These are phyloP conservation scores for Napeogenes inachia DNA, from an alignment of 2,888 invertebrate genomes.

Conservation along the genomic window DNA sequence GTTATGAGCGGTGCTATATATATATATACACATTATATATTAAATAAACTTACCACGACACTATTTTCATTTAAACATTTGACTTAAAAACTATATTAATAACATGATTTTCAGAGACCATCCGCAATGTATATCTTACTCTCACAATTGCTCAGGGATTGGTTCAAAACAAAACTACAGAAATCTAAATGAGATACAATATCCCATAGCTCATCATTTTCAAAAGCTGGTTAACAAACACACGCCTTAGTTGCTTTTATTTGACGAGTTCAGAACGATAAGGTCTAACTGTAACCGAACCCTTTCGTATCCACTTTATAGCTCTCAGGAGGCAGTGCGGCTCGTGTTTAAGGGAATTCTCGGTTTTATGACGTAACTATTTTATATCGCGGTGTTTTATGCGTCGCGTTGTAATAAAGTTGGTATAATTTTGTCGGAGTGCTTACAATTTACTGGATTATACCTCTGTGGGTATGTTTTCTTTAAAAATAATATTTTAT, in stretches of 20 bases:
- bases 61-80: no score
- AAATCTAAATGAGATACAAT: background rate
- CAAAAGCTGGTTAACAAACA: background rate
- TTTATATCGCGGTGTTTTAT: constrained; percentile 20
- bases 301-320: constrained; percentile 38
- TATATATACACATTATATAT: no score
- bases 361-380: constrained; percentile 20
- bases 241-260: constrained; percentile 18
- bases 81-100: no score
- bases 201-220: background rate
- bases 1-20: no score
- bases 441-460: constrained; percentile 3
- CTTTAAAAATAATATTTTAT: no score
- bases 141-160: background rate
- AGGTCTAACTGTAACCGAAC: constrained; percentile 27
- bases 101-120: no score
- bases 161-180: background rate
- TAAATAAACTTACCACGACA: no score
- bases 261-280: constrained; percentile 25
- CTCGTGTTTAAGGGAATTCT: constrained; percentile 24
- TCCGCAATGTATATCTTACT: no score
- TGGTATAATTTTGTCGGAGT: constrained; percentile 17
- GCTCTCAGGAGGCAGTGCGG: constrained; percentile 39
- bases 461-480: constrained; percentile 13
- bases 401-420: constrained; percentile 21